Evolutionary conservation across 2,113 vertebrate genomes (phyloP), one percentile per base, ranked within the genome.

Genomic region (Ibidorhyncha struthersii): DNA sequence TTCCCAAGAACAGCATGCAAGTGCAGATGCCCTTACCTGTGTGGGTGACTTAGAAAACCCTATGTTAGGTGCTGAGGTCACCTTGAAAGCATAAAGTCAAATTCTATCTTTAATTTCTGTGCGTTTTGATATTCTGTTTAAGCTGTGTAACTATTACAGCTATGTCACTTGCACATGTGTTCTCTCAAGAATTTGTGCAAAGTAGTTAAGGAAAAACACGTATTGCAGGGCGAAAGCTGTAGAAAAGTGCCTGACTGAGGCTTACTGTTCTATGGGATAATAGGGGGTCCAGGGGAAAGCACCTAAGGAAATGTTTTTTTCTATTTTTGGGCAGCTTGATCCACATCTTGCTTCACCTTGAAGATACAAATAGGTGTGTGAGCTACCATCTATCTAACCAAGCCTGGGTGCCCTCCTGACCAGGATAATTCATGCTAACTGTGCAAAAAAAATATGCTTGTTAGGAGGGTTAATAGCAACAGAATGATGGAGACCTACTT

Each of bases 41-140:
- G 34, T 72, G 34, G 49, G 83, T 59, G 81, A 82, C 86, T 82
- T 40, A 22, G 47, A 69, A 86, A 87, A 26, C 30, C 19, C 56
- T 69, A 16, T 53, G 3, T 16, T 69, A 82, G 70, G 41, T 69
- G 55, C 58, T 89, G 89, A 87, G 89, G 66, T 80, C 83, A 96
- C 86, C 81, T 76, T 65, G 87, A 65, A 61, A 88, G 93, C 78
- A 90, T 66, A 82, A 86, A 90, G 61, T 85, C 65, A 80, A 87
- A 69, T 80, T 78, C 73, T 38, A 0, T n/a, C 70, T 94, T 87
- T 66, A 92, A 78, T 92, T 58, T 85, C 41, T 17, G 25, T 18
- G 10, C 85, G 69, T 88, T 94, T 78, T 72, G 34, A 30, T 82
- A 55, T 18, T 74, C 65, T 95, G 70, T 82, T 89, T 80, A 74